Evolutionary conservation across 1,140 invertebrate species (phyloP).

Genomic region (Anoplophora glabripennis): DNA sequence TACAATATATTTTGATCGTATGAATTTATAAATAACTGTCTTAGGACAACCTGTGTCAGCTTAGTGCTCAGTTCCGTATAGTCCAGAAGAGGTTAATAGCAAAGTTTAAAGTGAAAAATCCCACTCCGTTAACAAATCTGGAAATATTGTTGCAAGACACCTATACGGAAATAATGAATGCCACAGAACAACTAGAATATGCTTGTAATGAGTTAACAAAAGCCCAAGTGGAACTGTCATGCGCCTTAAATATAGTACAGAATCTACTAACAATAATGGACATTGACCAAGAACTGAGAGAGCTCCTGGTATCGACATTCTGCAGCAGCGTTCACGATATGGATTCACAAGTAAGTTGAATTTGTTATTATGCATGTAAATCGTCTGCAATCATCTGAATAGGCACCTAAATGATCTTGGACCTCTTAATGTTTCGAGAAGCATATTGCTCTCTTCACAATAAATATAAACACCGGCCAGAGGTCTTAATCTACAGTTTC

Average conservation of each 20-base stretch:
- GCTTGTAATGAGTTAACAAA: constrained; percentile 44
- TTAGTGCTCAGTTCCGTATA: constrained; percentile 67
- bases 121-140: constrained; percentile 66
- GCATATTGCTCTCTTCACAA: background rate
- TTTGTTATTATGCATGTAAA: constrained; percentile 1
- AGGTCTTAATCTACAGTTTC: background rate
- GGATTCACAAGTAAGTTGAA: constrained; percentile 43
- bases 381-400: background rate
- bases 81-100: constrained; percentile 71
- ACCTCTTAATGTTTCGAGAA: too few relatives aligned
- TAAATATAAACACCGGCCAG: background rate
- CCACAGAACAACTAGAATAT: constrained; percentile 51
- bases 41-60: constrained; percentile 59
- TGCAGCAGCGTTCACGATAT: constrained; percentile 36
- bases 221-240: constrained; percentile 37
- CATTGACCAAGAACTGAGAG: constrained; percentile 32
- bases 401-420: background rate
- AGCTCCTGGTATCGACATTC: constrained; percentile 37
- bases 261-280: constrained; percentile 43
- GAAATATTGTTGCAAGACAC: constrained; percentile 72
- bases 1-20: too few relatives aligned
- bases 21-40: constrained; percentile 21
- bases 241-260: constrained; percentile 39
- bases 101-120: constrained; percentile 74
- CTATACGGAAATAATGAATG: constrained; percentile 59